Percentiles rank a stretch among this genome's conserved stretches.
Evolutionary conservation across 37 sponge, comb jelly and placozoan genomes (phyloP).

Genomic region (Agelas oroides): DNA sequence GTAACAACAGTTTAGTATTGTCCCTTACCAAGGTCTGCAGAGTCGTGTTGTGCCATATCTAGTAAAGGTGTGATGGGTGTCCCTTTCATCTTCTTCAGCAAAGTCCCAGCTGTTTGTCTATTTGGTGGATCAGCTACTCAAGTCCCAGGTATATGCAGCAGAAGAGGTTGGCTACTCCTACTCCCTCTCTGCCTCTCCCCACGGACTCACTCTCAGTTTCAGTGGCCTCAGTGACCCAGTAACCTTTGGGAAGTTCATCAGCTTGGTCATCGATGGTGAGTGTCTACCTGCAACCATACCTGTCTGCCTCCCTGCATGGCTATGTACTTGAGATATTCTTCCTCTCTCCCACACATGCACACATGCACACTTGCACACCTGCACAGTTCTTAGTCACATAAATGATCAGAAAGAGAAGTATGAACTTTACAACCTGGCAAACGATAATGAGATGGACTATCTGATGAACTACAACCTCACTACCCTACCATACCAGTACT

Average conservation of each 20-base stretch:
- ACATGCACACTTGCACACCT: too few species aligned
- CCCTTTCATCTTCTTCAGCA: too few species aligned
- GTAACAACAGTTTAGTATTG: too few species aligned
- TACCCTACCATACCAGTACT: constrained; percentile 45
- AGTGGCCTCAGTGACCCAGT: constrained; percentile 74
- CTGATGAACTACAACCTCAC: constrained; percentile 64
- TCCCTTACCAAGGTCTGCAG: too few species aligned
- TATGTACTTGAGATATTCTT: not conserved
- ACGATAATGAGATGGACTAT: not conserved
- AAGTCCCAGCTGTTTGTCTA: too few species aligned
- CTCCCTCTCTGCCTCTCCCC: constrained; percentile 9
- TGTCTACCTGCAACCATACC: not conserved
- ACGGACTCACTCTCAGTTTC: constrained; percentile 59
- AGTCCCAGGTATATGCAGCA: constrained; percentile 40
- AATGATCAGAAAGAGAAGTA: not conserved
- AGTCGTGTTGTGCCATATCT: too few species aligned
- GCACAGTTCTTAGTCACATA: too few species aligned
- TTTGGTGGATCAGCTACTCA: constrained; percentile 8
- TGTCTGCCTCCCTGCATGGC: not conserved
- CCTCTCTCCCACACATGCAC: not conserved
- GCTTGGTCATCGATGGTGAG: constrained; percentile 23
- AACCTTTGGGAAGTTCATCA: constrained; percentile 27
- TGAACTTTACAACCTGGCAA: constrained; percentile 19
- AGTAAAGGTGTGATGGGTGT: too few species aligned
- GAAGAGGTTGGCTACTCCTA: constrained; percentile 39